Evolutionary conservation across 2,113 vertebrate genomes (phyloP).

Genomic region (Epinephelus moara): DNA sequence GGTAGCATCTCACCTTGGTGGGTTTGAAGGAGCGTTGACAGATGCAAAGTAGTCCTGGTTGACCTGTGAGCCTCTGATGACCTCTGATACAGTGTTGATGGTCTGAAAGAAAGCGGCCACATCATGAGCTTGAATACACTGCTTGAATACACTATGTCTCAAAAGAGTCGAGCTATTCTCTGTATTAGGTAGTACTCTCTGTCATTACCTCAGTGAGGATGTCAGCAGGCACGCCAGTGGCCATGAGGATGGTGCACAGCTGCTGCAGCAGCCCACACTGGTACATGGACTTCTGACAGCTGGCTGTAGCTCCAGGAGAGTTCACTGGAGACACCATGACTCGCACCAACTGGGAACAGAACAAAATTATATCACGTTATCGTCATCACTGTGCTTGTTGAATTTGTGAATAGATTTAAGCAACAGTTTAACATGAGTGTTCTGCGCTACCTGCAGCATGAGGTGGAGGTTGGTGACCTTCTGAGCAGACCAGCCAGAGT

Average conservation of each 20-base stretch:
- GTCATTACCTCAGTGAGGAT: conserved; percentile 94
- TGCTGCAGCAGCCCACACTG: conserved; percentile 95
- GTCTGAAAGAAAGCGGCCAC: conserved; percentile 84
- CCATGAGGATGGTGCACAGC: conserved; percentile 98
- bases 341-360: conserved; percentile 88
- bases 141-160: not conserved
- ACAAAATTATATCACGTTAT: not conserved
- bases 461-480: conserved; percentile 98
- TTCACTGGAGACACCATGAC: conserved; percentile 97
- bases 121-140: conserved; percentile 2
- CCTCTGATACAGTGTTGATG: conserved; percentile 98
- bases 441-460: conserved; percentile 93
- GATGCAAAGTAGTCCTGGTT: conserved; percentile 99
- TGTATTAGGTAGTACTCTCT: not conserved
- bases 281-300: conserved; percentile 97
- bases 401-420: not conserved
- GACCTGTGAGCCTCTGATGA: conserved; percentile 95
- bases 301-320: conserved; percentile 94
- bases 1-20: conserved; percentile 88
- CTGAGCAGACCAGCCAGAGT: conserved; percentile 97
- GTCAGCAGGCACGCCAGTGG: conserved; percentile 95
- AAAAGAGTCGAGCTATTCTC: not conserved
- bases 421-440: not conserved
- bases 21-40: conserved; percentile 97
- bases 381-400: not conserved